A percentile compares a stretch with the other conserved stretches of the same genome.
Evolutionary conservation across 2,113 vertebrate genomes (phyloP).

Genomic region (Colaptes auratus): DNA sequence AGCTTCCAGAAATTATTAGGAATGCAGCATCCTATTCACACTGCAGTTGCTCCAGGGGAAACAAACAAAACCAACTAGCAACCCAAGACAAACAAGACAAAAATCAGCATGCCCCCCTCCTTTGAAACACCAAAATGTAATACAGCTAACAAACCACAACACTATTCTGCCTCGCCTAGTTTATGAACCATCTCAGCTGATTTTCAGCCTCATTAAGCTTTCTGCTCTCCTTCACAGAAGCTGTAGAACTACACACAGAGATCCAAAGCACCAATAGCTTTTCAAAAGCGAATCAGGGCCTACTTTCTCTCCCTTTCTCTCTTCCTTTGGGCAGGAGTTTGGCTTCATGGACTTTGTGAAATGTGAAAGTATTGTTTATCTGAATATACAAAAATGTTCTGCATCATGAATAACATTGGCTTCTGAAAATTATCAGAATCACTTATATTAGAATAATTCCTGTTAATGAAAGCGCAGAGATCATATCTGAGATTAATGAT

Average conservation of each 20-base stretch:
- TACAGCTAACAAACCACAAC: background rate
- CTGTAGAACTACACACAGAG: background rate
- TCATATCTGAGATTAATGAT: background rate
- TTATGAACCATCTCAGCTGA: background rate
- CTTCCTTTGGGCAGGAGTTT: background rate
- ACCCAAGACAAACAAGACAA: background rate
- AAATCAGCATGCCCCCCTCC: background rate
- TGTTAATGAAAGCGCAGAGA: background rate
- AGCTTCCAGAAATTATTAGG: background rate
- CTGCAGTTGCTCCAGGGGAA: background rate
- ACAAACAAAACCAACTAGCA: background rate
- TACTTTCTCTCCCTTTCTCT: background rate
- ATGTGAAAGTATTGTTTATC: background rate
- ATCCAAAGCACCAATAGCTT: background rate
- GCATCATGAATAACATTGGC: background rate
- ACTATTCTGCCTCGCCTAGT: background rate
- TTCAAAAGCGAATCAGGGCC: background rate
- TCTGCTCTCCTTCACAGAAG: background rate
- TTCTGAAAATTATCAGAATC: background rate
- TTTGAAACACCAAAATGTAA: background rate
- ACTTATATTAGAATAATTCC: background rate
- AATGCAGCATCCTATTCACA: background rate
- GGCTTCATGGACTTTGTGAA: background rate
- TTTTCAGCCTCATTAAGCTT: constrained; percentile 12
- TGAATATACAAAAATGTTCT: background rate